Conservation (phyloP, 2,113 vertebrate genomes). For the Prionailurus bengalensis region DNA sequence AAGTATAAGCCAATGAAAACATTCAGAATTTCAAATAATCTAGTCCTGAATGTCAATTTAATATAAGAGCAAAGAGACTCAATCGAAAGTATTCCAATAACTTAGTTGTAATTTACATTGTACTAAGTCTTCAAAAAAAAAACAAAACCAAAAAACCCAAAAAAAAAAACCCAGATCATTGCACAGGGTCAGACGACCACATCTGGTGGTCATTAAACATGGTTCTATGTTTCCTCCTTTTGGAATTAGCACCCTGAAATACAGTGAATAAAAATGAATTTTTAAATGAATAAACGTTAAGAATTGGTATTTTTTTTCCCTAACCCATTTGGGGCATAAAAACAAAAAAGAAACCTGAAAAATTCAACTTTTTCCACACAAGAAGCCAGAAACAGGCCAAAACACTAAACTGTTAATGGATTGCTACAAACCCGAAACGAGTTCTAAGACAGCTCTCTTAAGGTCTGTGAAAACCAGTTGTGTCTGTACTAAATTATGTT, state of each 20-base stretch:
- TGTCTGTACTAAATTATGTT: background rate
- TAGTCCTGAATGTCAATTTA: background rate
- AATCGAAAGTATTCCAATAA: background rate
- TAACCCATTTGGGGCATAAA: background rate
- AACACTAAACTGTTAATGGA: background rate
- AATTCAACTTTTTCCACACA: slow-evolving; percentile 37
- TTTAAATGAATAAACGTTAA: slow-evolving; percentile 3
- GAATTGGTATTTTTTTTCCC: background rate
- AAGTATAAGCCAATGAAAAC: slow-evolving; percentile 23
- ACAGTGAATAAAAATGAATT: background rate
- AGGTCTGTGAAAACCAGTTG: background rate
- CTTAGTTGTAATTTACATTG: background rate
- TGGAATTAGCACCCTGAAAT: background rate
- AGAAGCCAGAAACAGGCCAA: background rate
- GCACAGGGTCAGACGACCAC: background rate
- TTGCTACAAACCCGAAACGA: background rate
- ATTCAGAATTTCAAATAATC: background rate
- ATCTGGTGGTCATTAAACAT: background rate
- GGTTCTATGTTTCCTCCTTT: background rate
- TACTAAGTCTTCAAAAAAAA: background rate
- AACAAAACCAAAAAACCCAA: background rate
- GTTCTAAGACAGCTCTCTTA: background rate
- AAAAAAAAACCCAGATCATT: background rate
- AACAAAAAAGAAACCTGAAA: background rate
- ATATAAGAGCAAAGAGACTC: background rate